These are phyloP conservation scores for Connochaetes taurinus DNA, from an alignment of 2,113 vertebrate species.

Conservation along the genomic window DNA sequence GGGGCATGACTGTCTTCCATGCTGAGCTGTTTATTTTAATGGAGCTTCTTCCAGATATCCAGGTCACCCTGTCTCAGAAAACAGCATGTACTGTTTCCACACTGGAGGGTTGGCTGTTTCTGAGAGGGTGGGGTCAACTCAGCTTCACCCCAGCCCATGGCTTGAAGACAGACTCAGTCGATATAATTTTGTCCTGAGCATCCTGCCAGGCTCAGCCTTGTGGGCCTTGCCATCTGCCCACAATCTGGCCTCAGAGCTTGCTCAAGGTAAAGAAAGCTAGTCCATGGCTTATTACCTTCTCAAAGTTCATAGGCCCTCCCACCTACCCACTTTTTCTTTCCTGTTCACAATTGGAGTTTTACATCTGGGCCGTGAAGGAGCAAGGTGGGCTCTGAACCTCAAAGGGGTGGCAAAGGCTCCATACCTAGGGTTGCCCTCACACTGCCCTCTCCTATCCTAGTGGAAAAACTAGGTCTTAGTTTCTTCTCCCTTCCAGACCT, in stretches of 20 bases:
- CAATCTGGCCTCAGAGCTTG: neutral
- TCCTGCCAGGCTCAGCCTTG: neutral
- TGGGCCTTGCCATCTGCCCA: constrained; percentile 8
- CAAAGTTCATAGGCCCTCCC: neutral
- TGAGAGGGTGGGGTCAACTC: neutral
- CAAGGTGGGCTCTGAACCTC: neutral
- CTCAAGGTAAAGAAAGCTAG: constrained; percentile 29
- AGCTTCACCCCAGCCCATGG: neutral
- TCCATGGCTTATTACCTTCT: constrained; percentile 22
- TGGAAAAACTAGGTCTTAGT: neutral
- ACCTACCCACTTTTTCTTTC: neutral
- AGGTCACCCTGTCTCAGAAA: constrained; percentile 24
- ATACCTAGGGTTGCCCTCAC: neutral
- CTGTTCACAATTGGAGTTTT: neutral
- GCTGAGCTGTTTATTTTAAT: constrained; percentile 42
- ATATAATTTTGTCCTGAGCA: constrained; percentile 38
- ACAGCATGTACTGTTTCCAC: neutral
- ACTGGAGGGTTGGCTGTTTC: neutral
- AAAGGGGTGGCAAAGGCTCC: neutral
- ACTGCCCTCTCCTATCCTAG: neutral
- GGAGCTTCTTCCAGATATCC: neutral
- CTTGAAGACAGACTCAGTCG: neutral
- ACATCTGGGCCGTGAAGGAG: neutral
- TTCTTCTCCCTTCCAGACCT: neutral
- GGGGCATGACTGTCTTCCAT: neutral